Evolutionary conservation across 2,113 vertebrate species (phyloP).

Genomic region (Anolis carolinensis): DNA sequence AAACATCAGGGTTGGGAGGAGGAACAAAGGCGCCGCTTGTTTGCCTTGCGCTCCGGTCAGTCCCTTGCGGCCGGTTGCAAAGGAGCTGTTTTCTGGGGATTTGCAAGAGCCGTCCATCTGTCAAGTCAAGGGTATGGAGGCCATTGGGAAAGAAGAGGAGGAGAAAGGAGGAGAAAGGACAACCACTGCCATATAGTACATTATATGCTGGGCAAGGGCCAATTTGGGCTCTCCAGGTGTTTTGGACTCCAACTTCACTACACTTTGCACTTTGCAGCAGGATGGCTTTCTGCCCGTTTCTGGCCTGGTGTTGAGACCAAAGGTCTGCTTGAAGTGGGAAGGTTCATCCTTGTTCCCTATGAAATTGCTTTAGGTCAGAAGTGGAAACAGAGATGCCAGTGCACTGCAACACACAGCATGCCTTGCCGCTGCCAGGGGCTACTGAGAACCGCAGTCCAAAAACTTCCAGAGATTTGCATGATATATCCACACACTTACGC

Average conservation of each 20-base stretch:
- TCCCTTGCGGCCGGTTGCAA: background rate
- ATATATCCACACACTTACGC: too few relatives aligned
- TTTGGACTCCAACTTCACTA: background rate
- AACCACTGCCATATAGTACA: too few relatives aligned
- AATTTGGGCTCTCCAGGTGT: too few relatives aligned
- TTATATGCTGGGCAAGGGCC: too few relatives aligned
- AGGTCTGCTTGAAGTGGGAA: background rate
- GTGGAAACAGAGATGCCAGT: too few relatives aligned
- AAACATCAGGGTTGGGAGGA: background rate
- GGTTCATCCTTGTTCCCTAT: too few relatives aligned
- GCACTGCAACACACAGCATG: too few relatives aligned
- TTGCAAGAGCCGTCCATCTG: background rate
- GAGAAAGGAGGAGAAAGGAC: background rate
- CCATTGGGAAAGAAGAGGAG: background rate
- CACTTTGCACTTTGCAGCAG: background rate
- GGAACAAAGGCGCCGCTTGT: constrained; percentile 10
- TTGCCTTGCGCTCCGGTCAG: background rate
- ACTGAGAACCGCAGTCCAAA: too few relatives aligned
- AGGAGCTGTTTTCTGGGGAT: background rate
- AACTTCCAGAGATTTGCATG: too few relatives aligned
- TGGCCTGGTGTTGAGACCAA: background rate
- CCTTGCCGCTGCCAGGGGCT: too few relatives aligned
- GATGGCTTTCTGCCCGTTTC: background rate
- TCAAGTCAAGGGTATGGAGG: background rate
- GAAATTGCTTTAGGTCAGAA: too few relatives aligned